phyloP scores from a whole-genome alignment of 2,888 invertebrate species.

The Germaria angustata region DNA sequence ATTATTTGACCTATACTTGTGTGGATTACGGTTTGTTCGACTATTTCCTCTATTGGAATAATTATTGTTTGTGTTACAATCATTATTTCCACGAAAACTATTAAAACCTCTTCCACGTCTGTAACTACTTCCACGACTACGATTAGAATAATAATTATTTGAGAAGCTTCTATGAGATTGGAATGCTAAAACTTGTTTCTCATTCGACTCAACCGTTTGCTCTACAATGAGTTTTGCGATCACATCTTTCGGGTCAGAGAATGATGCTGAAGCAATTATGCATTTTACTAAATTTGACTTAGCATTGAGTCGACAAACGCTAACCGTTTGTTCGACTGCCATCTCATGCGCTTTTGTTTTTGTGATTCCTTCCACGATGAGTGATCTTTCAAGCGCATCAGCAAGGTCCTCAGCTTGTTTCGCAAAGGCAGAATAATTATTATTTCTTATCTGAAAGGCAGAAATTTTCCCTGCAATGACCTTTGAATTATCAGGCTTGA shows the following conservation, averaged over 20 bases:
- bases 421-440: constrained; percentile 10
- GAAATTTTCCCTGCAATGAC: constrained; percentile 12
- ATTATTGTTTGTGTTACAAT: constrained; percentile 9
- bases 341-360: constrained; percentile 27
- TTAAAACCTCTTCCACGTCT: constrained; percentile 17
- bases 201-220: constrained; percentile 42
- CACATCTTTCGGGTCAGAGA: constrained; percentile 11
- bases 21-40: neutral
- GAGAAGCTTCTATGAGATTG: neutral
- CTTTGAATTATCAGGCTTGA: constrained; percentile 2
- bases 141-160: neutral
- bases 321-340: constrained; percentile 16
- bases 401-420: constrained; percentile 9
- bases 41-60: constrained; percentile 11
- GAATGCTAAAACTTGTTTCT: constrained; percentile 24
- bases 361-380: constrained; percentile 23
- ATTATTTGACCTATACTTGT: neutral
- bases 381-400: constrained; percentile 12
- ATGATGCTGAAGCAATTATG: neutral
- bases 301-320: constrained; percentile 6
- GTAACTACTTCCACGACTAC: constrained; percentile 9
- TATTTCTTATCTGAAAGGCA: constrained; percentile 1
- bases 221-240: constrained; percentile 39
- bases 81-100: neutral
- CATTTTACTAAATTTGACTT: constrained; percentile 11